Evolutionary conservation across 2,888 invertebrate species (phyloP).

Genomic region (Pyrochroa serraticornis): DNA sequence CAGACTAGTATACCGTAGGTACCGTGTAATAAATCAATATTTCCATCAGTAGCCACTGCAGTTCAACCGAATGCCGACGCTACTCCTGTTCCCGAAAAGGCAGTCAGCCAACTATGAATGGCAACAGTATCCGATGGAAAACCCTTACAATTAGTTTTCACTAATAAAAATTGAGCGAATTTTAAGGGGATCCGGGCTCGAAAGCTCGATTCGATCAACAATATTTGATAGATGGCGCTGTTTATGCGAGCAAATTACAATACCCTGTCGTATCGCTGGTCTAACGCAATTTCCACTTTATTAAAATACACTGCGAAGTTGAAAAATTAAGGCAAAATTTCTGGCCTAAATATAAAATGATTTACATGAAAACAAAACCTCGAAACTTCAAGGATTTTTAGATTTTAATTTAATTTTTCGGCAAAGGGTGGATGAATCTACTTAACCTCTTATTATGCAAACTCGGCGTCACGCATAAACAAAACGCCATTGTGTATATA

Average conservation of each 20-base stretch:
- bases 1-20: constrained; percentile 16
- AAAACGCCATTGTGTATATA: no score
- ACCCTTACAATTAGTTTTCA: no score
- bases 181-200: constrained; percentile 1
- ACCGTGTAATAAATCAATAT: constrained; percentile 23
- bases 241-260: no score
- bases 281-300: constrained; percentile 18
- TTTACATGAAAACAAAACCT: constrained; percentile 11
- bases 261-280: not conserved
- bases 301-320: constrained; percentile 5
- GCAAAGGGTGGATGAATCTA: no score
- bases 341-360: constrained; percentile 15
- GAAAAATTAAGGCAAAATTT: constrained; percentile 1
- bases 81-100: constrained; percentile 15
- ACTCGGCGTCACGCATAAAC: no score
- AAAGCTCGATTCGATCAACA: constrained; percentile 4
- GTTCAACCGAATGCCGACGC: constrained; percentile 18
- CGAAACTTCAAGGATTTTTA: constrained; percentile 1
- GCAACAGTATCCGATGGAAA: not conserved
- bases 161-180: not conserved
- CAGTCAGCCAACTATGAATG: constrained; percentile 15
- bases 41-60: constrained; percentile 22
- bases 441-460: no score
- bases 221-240: not conserved
- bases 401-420: no score